Percentiles rank a stretch among this genome's conserved stretches.
Conservation (phyloP, 2,797 vertebrate genomes). For the Luscinia megarhynchos region DNA sequence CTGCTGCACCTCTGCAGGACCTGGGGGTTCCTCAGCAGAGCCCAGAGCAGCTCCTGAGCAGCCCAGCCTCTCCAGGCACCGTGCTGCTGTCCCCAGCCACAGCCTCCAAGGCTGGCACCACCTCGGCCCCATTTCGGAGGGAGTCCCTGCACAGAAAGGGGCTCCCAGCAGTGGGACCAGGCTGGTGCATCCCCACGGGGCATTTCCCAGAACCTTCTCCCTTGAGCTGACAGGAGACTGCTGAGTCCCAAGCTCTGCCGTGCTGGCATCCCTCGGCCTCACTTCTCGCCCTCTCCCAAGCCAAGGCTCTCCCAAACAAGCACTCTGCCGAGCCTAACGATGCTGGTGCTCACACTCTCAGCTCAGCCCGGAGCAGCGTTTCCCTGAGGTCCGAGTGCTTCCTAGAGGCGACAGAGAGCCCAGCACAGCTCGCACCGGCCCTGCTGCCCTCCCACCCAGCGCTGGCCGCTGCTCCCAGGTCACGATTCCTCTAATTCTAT, state of each 20-base stretch:
- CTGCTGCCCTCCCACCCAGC: background rate
- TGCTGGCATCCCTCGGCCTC: rapidly evolving
- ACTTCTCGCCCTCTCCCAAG: rapidly evolving
- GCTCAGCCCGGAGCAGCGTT: rapidly evolving
- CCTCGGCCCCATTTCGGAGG: rapidly evolving
- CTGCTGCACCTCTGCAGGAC: no score
- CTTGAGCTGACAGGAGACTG: rapidly evolving
- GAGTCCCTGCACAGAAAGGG: rapidly evolving
- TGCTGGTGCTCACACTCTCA: rapidly evolving
- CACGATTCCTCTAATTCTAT: background rate
- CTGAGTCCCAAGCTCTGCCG: background rate
- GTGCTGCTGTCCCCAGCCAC: rapidly evolving
- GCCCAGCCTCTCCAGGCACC: rapidly evolving
- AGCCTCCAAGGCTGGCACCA: background rate
- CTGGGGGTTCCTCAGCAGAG: background rate
- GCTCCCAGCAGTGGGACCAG: background rate
- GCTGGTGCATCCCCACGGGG: background rate
- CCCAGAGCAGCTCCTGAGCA: rapidly evolving
- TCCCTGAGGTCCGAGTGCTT: conserved; percentile 10
- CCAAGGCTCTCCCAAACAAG: background rate
- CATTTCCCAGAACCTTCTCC: background rate
- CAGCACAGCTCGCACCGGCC: background rate
- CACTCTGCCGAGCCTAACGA: rapidly evolving
- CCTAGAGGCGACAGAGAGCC: background rate
- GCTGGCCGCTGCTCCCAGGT: background rate